Percentiles rank a stretch among this genome's conserved stretches.
Evolutionary conservation across 2,888 invertebrate species (phyloP).

Genomic region (Synergus laeviventris): DNA sequence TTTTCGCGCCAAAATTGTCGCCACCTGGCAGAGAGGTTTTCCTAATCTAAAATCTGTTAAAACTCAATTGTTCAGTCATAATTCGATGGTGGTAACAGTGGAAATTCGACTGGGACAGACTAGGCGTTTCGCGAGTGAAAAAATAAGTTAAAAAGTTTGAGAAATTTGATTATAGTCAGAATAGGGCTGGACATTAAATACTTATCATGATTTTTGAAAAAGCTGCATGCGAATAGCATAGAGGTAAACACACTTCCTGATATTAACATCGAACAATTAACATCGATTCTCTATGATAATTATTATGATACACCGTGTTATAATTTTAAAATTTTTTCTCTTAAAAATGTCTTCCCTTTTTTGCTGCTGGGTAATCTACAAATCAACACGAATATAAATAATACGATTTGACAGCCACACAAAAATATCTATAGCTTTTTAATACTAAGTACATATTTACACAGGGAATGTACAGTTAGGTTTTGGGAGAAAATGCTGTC

Average conservation of each 20-base stretch:
- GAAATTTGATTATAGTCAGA: slow-evolving; percentile 27
- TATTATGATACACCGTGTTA: slow-evolving; percentile 17
- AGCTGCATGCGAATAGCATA: slow-evolving; percentile 47
- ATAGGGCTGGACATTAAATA: slow-evolving; percentile 59
- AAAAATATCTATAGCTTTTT: slow-evolving; percentile 62
- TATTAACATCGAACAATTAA: slow-evolving; percentile 67
- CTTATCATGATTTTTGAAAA: slow-evolving; percentile 31
- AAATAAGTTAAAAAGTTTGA: background rate
- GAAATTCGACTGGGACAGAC: background rate
- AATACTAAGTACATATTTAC: slow-evolving; percentile 50
- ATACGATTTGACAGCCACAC: slow-evolving; percentile 56
- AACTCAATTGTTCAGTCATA: background rate
- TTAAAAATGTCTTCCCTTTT: slow-evolving; percentile 18
- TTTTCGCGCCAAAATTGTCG: background rate
- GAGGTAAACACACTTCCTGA: slow-evolving; percentile 58
- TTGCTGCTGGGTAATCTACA: slow-evolving; percentile 9
- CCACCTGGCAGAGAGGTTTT: background rate
- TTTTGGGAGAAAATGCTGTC: slow-evolving; percentile 66
- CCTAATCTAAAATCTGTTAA: background rate
- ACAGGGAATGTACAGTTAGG: slow-evolving; percentile 52
- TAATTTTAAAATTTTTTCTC: slow-evolving; percentile 31
- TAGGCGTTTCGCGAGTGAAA: slow-evolving; percentile 12
- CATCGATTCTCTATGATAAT: slow-evolving; percentile 61
- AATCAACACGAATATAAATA: slow-evolving; percentile 51
- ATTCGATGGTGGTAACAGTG: background rate